phyloP scores from a whole-genome alignment of 2,888 invertebrate genomes.

The Ellobium chinense region DNA sequence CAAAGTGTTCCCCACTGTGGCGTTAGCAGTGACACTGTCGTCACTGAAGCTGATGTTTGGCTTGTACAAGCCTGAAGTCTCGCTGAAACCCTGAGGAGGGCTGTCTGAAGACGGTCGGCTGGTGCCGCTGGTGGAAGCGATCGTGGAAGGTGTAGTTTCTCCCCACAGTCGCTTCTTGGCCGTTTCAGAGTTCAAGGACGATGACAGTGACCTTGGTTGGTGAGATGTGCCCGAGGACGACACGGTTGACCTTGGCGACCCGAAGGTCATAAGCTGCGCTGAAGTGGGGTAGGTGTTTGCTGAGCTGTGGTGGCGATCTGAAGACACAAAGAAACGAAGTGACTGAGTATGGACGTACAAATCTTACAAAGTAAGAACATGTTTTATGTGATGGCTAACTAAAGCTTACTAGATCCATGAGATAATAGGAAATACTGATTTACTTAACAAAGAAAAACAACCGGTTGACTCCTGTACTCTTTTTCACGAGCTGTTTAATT shows the following conservation, averaged over 20 bases:
- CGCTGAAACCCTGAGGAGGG: slow-evolving; percentile 19
- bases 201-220: slow-evolving; percentile 32
- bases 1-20: slow-evolving; percentile 55
- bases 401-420: too few relatives aligned
- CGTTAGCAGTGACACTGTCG: slow-evolving; percentile 68
- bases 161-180: slow-evolving; percentile 25
- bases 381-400: too few relatives aligned
- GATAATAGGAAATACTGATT: too few relatives aligned
- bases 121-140: background rate
- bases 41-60: slow-evolving; percentile 73
- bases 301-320: slow-evolving; percentile 4
- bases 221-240: slow-evolving; percentile 29
- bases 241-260: slow-evolving; percentile 30
- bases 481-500: too few relatives aligned
- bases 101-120: slow-evolving; percentile 11
- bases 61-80: slow-evolving; percentile 31
- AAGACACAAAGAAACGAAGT: background rate
- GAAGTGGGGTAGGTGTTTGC: slow-evolving; percentile 15
- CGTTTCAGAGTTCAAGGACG: slow-evolving; percentile 32
- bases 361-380: too few relatives aligned
- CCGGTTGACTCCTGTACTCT: too few relatives aligned
- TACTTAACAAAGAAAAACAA: background rate
- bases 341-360: background rate
- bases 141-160: slow-evolving; percentile 14
- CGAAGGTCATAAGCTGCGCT: slow-evolving; percentile 29